Conservation (phyloP, 2,797 vertebrate species). For the Cirrhinus mrigala region DNA sequence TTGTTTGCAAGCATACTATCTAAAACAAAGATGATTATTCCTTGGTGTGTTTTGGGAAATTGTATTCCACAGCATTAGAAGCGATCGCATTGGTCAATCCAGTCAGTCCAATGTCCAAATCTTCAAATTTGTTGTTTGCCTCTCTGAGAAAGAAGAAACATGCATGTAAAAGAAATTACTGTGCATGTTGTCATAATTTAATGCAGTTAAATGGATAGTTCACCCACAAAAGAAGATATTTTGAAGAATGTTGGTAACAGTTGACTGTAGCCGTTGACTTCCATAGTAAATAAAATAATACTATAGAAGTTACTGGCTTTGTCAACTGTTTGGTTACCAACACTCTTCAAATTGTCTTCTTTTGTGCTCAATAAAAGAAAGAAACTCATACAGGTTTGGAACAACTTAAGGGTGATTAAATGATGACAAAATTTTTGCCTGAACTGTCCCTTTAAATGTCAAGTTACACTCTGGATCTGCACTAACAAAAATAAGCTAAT, state of each 20-base stretch:
- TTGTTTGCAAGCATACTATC: conserved; percentile 56
- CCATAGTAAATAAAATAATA: neutral
- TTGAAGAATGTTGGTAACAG: neutral
- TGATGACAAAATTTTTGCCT: neutral
- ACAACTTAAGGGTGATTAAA: neutral
- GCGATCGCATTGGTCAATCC: conserved; percentile 35
- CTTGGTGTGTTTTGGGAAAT: conserved; percentile 23
- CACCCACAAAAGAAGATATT: neutral
- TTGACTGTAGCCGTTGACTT: neutral
- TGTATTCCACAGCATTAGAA: conserved; percentile 13
- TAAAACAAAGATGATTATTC: conserved; percentile 30
- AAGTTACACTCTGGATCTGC: neutral
- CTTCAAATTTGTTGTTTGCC: conserved; percentile 39
- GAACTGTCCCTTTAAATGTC: neutral
- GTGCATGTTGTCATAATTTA: conserved; percentile 6
- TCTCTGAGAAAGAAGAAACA: conserved; percentile 45
- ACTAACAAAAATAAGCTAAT: neutral
- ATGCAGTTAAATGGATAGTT: neutral
- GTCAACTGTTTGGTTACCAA: neutral
- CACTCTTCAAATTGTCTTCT: neutral
- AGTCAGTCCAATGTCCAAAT: conserved; percentile 14
- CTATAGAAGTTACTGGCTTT: neutral
- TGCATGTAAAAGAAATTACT: conserved; percentile 19
- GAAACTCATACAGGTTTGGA: neutral
- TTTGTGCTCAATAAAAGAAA: neutral